Evolutionary conservation across 1,140 invertebrate species (phyloP).

Genomic region (Plectrocnemia conspersa): DNA sequence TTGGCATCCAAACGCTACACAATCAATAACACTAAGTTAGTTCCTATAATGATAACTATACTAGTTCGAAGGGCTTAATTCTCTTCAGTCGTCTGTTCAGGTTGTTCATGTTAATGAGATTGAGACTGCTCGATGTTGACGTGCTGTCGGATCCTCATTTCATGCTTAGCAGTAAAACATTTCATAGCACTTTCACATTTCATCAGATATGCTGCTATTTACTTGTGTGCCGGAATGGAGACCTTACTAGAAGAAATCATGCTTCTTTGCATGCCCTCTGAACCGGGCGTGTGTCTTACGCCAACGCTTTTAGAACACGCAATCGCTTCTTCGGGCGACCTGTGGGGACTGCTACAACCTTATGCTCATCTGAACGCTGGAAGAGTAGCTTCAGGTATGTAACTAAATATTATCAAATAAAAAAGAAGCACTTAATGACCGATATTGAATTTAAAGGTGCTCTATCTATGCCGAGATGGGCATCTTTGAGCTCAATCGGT

Average conservation of each 20-base stretch:
- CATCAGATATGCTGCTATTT: slow-evolving; percentile 74
- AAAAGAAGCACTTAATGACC: slow-evolving; percentile 3
- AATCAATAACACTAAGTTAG: no score
- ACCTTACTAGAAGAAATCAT: slow-evolving; percentile 83
- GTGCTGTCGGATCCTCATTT: no score
- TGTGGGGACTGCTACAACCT: slow-evolving; percentile 84
- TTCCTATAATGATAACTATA: no score
- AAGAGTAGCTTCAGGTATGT: slow-evolving; percentile 72
- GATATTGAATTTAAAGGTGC: slow-evolving; percentile 56
- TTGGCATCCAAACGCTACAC: no score
- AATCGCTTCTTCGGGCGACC: slow-evolving; percentile 79
- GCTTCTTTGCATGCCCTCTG: slow-evolving; percentile 66
- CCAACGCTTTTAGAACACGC: slow-evolving; percentile 75
- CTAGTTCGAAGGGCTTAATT: no score
- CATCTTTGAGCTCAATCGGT: slow-evolving; percentile 70
- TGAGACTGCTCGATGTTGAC: no score
- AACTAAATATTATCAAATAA: slow-evolving; percentile 20
- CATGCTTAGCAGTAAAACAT: no score
- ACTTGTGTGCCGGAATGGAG: slow-evolving; percentile 82
- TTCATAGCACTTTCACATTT: no score
- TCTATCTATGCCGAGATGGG: slow-evolving; percentile 77
- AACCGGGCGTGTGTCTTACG: slow-evolving; percentile 63
- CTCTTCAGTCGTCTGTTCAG: no score
- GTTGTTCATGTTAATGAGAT: no score
- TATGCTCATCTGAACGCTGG: slow-evolving; percentile 86